These are phyloP conservation scores for Boulengeromyrus knoepffleri DNA, from an alignment of 2,113 vertebrate genomes.

Conservation along the genomic window DNA sequence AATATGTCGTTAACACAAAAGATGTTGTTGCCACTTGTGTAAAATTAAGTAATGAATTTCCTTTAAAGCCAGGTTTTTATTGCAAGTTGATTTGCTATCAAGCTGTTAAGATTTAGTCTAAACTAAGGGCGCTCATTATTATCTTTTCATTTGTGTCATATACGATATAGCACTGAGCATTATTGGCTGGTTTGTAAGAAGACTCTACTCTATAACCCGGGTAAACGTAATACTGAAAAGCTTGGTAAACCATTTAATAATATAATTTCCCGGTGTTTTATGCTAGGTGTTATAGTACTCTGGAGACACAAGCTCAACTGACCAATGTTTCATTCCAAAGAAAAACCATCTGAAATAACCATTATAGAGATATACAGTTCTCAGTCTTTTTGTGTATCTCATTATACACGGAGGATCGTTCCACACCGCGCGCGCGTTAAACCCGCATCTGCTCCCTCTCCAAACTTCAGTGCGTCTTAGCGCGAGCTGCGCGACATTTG, in stretches of 20 bases:
- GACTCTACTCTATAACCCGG: background rate
- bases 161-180: background rate
- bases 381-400: background rate
- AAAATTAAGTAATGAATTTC: background rate
- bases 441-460: background rate
- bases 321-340: background rate
- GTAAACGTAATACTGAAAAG: background rate
- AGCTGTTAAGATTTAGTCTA: background rate
- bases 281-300: background rate
- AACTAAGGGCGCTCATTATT: background rate
- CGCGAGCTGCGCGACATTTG: slow-evolving; percentile 8
- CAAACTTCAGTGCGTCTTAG: slow-evolving; percentile 7
- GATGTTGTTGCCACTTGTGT: background rate
- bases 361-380: background rate
- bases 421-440: background rate
- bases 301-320: background rate
- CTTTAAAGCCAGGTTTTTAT: background rate
- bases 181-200: background rate
- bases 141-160: background rate
- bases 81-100: background rate
- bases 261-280: slow-evolving; percentile 3
- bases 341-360: background rate
- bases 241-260: background rate
- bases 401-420: background rate
- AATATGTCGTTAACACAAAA: background rate